Base-by-base conservation (phyloP, 2,888 invertebrate genomes). In the Mesodorylaimus sp. region DNA sequence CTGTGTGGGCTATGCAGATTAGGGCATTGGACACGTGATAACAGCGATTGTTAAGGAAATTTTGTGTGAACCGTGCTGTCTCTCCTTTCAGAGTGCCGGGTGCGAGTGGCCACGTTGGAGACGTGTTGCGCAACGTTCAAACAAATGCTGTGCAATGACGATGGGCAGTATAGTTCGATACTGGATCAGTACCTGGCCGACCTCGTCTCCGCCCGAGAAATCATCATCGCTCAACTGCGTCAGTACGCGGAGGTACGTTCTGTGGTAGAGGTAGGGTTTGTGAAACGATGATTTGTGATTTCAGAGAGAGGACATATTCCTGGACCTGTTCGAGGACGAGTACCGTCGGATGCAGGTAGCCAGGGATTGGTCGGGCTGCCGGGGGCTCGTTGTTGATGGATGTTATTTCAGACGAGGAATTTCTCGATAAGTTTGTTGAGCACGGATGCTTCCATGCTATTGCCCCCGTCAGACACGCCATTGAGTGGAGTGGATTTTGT, bases 301-400 rank as follows among this genome's bases (percentile, higher is more conserved):
- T 54, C 63, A 77, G 76, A 84, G 85, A 60, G 93, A 95, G 71
- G 93, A 95, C 64, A 88, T 95, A 60, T 97, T 97, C 71, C 73
- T 95, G 51, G 95, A 97, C 67, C 83, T 97, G 78, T 97, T 97
- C 68, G 95, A 97, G 70, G 89, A 93, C 68, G 95, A 97, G 75
- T 88, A 84, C 69, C 82, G 81, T 64, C 88, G 91, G 70, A 83
- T 93, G 77, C 79, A 79, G 59, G 70, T 70, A 56, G 59, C 57
- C 52, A 43, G n/a, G 50, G 13, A 10, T 37, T 26, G n/a, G n/a
- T n/a, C n/a, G n/a, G n/a, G n/a, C n/a, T n/a, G n/a, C n/a, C n/a
- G n/a, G n/a, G n/a, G n/a, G n/a, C n/a, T n/a, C n/a, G n/a, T n/a
- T n/a, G n/a, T n/a, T n/a, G n/a, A n/a, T n/a, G n/a, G n/a, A n/a